Evolutionary conservation across 2,797 vertebrate species (phyloP).

Genomic region (Squalus acanthias): DNA sequence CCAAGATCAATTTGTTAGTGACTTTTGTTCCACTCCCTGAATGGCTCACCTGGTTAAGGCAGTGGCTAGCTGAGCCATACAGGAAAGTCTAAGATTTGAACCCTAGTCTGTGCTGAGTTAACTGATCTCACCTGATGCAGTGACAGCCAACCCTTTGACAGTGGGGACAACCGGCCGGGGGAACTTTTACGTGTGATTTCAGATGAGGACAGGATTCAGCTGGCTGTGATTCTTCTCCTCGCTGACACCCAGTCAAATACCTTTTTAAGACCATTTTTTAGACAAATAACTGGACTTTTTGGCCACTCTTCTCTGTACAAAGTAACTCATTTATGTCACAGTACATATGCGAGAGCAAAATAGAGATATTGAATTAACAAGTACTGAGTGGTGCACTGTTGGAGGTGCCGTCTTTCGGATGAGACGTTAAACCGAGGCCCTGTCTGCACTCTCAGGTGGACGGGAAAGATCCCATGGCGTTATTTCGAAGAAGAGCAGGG

Average conservation of each 20-base stretch:
- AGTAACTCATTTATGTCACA: background rate
- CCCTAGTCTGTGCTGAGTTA: background rate
- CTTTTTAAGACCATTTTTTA: background rate
- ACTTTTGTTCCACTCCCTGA: background rate
- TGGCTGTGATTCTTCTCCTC: background rate
- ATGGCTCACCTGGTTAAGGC: background rate
- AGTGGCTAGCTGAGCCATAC: background rate
- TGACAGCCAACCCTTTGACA: background rate
- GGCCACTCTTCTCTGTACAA: background rate
- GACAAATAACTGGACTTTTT: background rate
- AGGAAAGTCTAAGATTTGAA: background rate
- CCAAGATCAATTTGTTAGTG: background rate
- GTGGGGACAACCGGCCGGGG: background rate
- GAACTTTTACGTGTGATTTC: background rate
- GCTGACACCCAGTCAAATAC: background rate
- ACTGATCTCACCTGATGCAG: background rate
- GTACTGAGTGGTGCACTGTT: background rate
- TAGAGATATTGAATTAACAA: background rate
- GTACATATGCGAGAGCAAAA: background rate
- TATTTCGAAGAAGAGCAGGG: no score
- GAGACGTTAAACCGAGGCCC: no score
- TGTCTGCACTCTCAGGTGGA: no score
- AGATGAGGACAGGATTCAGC: background rate
- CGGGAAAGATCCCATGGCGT: no score
- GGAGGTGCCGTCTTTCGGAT: no score